These are phyloP conservation scores for Ladona fulva DNA, from an alignment of 1,140 invertebrate species.

Conservation along the genomic window DNA sequence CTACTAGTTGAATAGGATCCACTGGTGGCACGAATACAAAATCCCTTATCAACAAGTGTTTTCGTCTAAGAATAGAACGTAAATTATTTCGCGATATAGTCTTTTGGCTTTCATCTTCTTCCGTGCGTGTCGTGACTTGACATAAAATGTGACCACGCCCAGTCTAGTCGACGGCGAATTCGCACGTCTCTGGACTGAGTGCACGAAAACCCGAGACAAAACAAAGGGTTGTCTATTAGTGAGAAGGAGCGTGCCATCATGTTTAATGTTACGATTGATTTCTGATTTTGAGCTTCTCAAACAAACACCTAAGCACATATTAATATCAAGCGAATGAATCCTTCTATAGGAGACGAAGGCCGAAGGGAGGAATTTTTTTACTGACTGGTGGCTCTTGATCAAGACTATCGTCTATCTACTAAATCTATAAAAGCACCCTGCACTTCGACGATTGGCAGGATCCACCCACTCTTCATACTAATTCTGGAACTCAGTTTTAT, in stretches of 20 bases:
- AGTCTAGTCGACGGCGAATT: neutral
- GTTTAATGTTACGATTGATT: neutral
- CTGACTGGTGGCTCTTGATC: too few species aligned
- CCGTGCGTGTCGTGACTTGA: slow-evolving; percentile 6
- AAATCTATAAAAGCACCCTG: too few species aligned
- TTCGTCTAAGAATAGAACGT: neutral
- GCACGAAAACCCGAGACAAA: neutral
- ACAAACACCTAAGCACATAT: too few species aligned
- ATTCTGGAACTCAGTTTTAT: too few species aligned
- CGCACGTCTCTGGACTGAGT: neutral
- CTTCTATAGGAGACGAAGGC: too few species aligned
- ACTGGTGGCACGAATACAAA: neutral
- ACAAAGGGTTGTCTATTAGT: neutral
- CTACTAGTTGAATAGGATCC: neutral
- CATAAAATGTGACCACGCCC: neutral
- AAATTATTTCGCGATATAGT: neutral
- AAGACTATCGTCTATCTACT: too few species aligned
- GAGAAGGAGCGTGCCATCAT: neutral
- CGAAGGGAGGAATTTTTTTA: too few species aligned
- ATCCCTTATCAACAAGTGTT: slow-evolving; percentile 1
- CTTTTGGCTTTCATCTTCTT: neutral
- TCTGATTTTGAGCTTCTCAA: too few species aligned
- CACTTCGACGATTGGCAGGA: too few species aligned
- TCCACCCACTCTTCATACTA: too few species aligned
- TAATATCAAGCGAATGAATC: too few species aligned